phyloP scores from a whole-genome alignment of 2,113 vertebrate genomes.

The Eonycteris spelaea region DNA sequence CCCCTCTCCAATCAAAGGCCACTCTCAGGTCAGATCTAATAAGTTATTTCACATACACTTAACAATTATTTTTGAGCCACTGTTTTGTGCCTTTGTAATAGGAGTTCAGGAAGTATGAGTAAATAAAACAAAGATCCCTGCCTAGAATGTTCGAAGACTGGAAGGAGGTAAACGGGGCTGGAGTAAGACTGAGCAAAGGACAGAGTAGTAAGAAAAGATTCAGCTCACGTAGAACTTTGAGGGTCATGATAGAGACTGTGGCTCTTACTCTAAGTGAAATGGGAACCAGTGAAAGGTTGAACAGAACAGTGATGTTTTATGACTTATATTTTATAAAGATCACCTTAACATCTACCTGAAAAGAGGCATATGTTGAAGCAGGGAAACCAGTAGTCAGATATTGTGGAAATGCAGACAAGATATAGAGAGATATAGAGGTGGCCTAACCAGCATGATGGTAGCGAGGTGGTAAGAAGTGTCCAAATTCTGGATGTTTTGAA shows the following conservation, averaged over 20 bases:
- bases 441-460: neutral
- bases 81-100: neutral
- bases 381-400: neutral
- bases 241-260: neutral
- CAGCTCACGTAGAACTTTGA: fast-evolving
- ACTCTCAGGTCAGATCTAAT: neutral
- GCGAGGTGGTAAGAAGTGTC: neutral
- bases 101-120: neutral
- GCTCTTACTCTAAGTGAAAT: neutral
- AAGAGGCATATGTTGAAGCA: neutral
- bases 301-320: neutral
- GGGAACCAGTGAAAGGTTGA: neutral
- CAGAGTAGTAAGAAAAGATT: neutral
- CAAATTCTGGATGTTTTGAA: neutral
- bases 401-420: neutral
- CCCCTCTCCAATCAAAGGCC: neutral
- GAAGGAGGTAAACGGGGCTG: neutral
- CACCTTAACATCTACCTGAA: neutral
- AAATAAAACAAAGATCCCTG: neutral
- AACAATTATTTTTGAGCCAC: neutral
- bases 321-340: neutral
- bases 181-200: neutral
- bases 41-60: neutral
- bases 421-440: neutral
- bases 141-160: neutral